Conservation (phyloP, 2,888 invertebrate species). For the Melanophora roralis region DNA sequence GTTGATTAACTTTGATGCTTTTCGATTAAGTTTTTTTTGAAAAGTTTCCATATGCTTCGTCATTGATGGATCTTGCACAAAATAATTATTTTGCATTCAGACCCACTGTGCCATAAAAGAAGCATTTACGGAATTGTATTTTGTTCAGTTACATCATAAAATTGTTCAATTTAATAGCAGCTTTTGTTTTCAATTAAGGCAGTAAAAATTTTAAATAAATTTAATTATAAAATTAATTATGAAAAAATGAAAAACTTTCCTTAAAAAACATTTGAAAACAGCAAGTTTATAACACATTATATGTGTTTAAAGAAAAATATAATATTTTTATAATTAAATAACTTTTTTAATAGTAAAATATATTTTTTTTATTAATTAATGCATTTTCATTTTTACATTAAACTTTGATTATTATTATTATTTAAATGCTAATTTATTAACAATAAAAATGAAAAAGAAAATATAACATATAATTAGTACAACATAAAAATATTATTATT, state of each 20-base stretch:
- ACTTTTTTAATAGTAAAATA: background rate
- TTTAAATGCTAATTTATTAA: background rate
- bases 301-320: background rate
- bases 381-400: background rate
- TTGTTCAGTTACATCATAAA: background rate
- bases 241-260: background rate
- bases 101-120: background rate
- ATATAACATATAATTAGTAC: background rate
- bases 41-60: too few species aligned
- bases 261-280: background rate
- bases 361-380: conserved; percentile 45
- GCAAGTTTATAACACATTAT: background rate
- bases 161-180: background rate
- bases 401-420: background rate
- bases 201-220: background rate
- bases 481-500: background rate
- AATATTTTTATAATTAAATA: background rate
- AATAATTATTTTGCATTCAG: too few species aligned
- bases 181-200: background rate
- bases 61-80: too few species aligned
- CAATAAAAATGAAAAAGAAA: background rate
- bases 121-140: background rate
- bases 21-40: too few species aligned
- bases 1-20: too few species aligned
- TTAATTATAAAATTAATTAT: background rate